Conservation (phyloP, 2,888 invertebrate genomes). For the Patella caerulea region DNA sequence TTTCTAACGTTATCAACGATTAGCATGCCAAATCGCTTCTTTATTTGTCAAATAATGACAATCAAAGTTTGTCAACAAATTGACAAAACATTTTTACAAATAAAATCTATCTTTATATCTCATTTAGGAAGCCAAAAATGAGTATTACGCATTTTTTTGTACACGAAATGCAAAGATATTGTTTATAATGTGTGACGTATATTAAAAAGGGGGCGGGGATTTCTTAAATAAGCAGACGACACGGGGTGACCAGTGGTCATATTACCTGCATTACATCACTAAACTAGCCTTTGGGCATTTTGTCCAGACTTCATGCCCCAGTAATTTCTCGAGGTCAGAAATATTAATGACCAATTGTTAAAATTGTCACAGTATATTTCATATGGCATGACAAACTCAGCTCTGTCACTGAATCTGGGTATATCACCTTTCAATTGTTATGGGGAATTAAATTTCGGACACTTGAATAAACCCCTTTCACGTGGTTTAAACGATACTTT, state of each 20-base stretch:
- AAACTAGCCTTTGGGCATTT: not conserved
- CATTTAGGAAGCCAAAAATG: too few species aligned
- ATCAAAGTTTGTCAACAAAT: too few species aligned
- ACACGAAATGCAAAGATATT: not conserved
- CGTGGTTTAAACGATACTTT: too few species aligned
- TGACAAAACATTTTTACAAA: too few species aligned
- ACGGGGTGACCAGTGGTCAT: not conserved
- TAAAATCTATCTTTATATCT: too few species aligned
- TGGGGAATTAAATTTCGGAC: too few species aligned
- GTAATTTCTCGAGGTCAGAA: not conserved
- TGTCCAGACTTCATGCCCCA: not conserved
- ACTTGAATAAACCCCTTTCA: too few species aligned
- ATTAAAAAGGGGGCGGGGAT: not conserved
- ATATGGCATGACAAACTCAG: not conserved
- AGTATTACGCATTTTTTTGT: too few species aligned
- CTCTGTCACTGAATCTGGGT: not conserved
- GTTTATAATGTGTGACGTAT: not conserved
- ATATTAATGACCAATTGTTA: slow-evolving; percentile 13
- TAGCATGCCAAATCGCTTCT: too few species aligned
- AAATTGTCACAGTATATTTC: slow-evolving; percentile 8
- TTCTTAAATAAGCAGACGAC: not conserved
- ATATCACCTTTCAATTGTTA: too few species aligned
- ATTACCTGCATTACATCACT: slow-evolving; percentile 3
- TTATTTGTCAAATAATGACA: too few species aligned
- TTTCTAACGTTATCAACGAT: not conserved